Conservation (phyloP, 2,888 invertebrate genomes). For the Boloria selene region DNA sequence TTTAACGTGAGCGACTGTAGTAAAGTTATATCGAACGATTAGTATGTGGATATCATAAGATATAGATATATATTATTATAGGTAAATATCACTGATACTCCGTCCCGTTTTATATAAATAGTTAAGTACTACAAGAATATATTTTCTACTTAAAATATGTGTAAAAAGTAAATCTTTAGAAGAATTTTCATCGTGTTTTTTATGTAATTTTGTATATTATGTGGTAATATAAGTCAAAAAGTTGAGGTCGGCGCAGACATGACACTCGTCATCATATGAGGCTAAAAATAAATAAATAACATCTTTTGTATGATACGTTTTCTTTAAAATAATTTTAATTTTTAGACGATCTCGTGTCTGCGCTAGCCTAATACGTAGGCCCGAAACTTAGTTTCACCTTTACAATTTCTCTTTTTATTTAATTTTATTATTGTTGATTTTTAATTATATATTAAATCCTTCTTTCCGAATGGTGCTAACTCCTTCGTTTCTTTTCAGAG, state of each 20-base stretch:
- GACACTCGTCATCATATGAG: constrained; percentile 24
- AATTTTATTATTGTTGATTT: constrained; percentile 47
- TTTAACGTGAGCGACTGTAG: background rate
- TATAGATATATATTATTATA: constrained; percentile 40
- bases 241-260: constrained; percentile 23
- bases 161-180: constrained; percentile 40
- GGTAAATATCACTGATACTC: constrained; percentile 43
- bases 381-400: constrained; percentile 47
- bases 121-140: constrained; percentile 43
- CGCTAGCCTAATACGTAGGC: constrained; percentile 32
- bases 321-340: background rate
- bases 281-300: constrained; percentile 6
- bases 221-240: constrained; percentile 32
- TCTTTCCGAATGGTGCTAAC: constrained; percentile 73
- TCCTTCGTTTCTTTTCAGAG: constrained; percentile 62
- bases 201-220: constrained; percentile 43
- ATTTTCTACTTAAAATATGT: constrained; percentile 45
- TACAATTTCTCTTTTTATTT: constrained; percentile 36
- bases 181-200: constrained; percentile 45
- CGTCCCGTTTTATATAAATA: constrained; percentile 47
- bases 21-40: constrained; percentile 26
- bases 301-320: constrained; percentile 7
- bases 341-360: constrained; percentile 27
- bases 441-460: constrained; percentile 45
- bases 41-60: constrained; percentile 57